A percentile compares a stretch with the other conserved stretches of the same genome.
These are phyloP conservation scores for Tetranychus cinnabarinus DNA, from an alignment of 1,140 invertebrate species.

Conservation along the genomic window DNA sequence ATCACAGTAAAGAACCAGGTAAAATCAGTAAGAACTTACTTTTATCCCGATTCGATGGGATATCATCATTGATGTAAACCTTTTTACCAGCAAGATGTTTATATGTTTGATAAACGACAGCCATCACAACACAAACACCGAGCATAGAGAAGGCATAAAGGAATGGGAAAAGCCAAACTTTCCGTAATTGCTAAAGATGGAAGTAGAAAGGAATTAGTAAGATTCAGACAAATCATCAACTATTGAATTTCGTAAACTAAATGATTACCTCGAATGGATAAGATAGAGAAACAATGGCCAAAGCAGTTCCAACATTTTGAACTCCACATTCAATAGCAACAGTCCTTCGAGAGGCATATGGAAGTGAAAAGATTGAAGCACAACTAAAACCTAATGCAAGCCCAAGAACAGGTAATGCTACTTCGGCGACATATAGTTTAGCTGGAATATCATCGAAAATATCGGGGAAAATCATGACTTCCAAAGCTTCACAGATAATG, in stretches of 20 bases:
- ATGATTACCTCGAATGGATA: constrained; percentile 14
- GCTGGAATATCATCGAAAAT: constrained; percentile 20
- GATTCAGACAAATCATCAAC: too few relatives aligned
- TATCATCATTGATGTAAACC: not conserved
- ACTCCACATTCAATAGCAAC: constrained; percentile 24
- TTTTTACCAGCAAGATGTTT: constrained; percentile 3
- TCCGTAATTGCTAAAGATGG: constrained; percentile 10
- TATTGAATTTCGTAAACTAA: not conserved
- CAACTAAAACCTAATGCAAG: constrained; percentile 20
- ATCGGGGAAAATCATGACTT: constrained; percentile 16
- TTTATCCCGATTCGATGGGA: not conserved
- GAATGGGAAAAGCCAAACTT: constrained; percentile 15
- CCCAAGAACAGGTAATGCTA: constrained; percentile 20
- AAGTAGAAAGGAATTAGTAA: not conserved
- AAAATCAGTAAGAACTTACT: not conserved
- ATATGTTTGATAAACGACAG: constrained; percentile 11
- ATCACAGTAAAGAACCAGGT: too few relatives aligned
- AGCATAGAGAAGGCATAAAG: constrained; percentile 15
- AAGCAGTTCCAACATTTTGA: constrained; percentile 21
- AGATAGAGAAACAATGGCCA: constrained; percentile 16
- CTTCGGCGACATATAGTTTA: constrained; percentile 17
- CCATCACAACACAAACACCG: constrained; percentile 12
- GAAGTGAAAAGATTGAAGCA: constrained; percentile 17
- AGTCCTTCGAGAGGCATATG: constrained; percentile 17
- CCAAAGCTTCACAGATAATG: constrained; percentile 15